These are phyloP conservation scores for Pseudorhiza aurosa DNA, from an alignment of 30 jellyfish, hydroid and myxozoan species.

Conservation along the genomic window DNA sequence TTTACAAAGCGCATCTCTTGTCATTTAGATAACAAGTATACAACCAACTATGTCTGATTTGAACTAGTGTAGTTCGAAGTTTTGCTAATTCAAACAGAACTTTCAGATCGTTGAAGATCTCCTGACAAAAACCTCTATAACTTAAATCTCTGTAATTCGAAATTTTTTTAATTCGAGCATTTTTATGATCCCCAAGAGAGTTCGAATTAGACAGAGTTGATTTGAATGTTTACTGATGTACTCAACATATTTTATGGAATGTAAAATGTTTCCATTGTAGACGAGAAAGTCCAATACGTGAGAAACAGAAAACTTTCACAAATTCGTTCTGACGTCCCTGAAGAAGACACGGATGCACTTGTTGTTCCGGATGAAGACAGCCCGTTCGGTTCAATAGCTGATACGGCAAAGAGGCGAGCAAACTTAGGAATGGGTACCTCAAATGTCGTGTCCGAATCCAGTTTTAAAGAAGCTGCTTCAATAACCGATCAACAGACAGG, in stretches of 20 bases:
- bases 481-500: conserved; percentile 9
- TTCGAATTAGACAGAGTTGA: too few relatives aligned
- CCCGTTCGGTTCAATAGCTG: conserved; percentile 37
- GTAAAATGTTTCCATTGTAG: conserved; percentile 3
- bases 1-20: too few relatives aligned
- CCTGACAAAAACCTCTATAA: too few relatives aligned
- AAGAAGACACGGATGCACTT: conserved; percentile 62
- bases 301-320: conserved; percentile 14
- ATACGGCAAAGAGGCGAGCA: conserved; percentile 39
- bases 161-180: too few relatives aligned
- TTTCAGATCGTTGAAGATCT: too few relatives aligned
- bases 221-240: too few relatives aligned
- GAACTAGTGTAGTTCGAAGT: too few relatives aligned
- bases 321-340: conserved; percentile 71
- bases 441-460: conserved; percentile 39
- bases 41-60: too few relatives aligned
- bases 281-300: conserved; percentile 35
- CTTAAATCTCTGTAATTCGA: too few relatives aligned
- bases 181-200: too few relatives aligned
- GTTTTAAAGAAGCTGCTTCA: conserved; percentile 2
- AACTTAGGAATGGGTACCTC: not conserved
- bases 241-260: not conserved
- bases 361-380: conserved; percentile 74
- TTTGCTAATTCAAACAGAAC: too few relatives aligned
- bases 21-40: too few relatives aligned